Evolutionary conservation across 2,113 vertebrate genomes (phyloP).

Genomic region (Tragelaphus imberbis): DNA sequence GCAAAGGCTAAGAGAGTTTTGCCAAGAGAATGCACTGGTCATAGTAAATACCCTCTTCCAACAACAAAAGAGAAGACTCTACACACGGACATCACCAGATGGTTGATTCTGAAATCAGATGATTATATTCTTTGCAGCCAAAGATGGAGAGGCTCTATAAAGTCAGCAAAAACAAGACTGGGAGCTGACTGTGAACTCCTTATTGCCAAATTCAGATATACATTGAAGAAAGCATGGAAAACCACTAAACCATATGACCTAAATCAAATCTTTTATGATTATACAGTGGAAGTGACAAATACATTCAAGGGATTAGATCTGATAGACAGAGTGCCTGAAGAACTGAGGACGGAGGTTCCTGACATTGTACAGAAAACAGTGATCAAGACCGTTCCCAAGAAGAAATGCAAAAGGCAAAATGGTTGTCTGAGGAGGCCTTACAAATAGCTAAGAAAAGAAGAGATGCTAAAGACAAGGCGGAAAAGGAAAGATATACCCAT

Average conservation of each 20-base stretch:
- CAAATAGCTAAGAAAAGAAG: not conserved
- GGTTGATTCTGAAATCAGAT: not conserved
- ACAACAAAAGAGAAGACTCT: not conserved
- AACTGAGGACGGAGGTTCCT: fast-evolving
- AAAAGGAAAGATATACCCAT: not conserved
- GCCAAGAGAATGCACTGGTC: not conserved
- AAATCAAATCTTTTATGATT: not conserved
- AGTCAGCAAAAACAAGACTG: not conserved
- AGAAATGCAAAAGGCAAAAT: not conserved
- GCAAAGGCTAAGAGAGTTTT: not conserved
- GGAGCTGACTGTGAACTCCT: not conserved
- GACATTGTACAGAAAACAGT: not conserved
- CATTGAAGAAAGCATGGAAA: not conserved
- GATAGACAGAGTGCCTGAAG: not conserved
- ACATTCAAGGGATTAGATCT: not conserved
- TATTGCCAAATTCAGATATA: not conserved
- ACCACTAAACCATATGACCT: not conserved
- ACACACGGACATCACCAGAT: not conserved
- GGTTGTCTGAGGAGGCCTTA: not conserved
- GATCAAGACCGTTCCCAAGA: not conserved
- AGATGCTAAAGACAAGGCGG: not conserved
- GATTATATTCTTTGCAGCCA: not conserved
- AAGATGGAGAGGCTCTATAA: not conserved
- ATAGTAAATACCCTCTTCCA: not conserved
- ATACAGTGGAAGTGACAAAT: not conserved